Base-by-base conservation (phyloP, 2,113 vertebrate species). In the Copsychus sechellarum region DNA sequence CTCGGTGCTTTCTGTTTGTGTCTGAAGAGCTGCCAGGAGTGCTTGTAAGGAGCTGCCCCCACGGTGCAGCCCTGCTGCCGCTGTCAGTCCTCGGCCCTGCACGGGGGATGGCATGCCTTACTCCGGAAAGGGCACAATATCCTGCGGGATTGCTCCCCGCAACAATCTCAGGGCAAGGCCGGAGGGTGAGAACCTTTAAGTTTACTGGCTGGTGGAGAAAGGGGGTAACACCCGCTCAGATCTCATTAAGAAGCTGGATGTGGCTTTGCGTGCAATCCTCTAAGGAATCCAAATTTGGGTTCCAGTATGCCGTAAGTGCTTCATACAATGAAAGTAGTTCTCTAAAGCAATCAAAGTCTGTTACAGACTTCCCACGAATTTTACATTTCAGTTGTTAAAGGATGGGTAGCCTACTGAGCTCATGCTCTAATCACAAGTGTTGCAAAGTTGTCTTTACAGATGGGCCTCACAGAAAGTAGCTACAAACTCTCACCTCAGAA, bases 201-300 rank as follows among this genome's bases (percentile, higher is more conserved):
- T 7, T 81, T 62, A 15, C 8, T 1, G 4, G 12, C 57, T 70
- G 26, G 10, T 67, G 28, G 40, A 48, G 8, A 31, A 82, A 72
- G 20, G 24, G 9, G 3, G 5, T 50, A 29, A 67, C 7, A 24
- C 4, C 61, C 0, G 0, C 43, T 76, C 40, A 60, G 57, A 8
- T 70, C 40, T 82, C 25, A 47, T n/a, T 47, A 40, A n/a, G 48
- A 51, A 76, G 19, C 33, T 67, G 34, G 21, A 47, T 71, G 24
- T 31, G 13, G 25, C 42, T n/a, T 86, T n/a, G 25, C 4, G 4
- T 34, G 18, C 78, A 66, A 58, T 19, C 26, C 22, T 34, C 11
- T 18, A 45, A 87, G 6, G 23, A 62, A 73, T 66, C 31, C 1
- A 65, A 67, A 28, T 34, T 18, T 53, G 34, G 14, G 28, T 77